Conservation (phyloP, 2,888 invertebrate genomes). For the Charanyca ferruginea region DNA sequence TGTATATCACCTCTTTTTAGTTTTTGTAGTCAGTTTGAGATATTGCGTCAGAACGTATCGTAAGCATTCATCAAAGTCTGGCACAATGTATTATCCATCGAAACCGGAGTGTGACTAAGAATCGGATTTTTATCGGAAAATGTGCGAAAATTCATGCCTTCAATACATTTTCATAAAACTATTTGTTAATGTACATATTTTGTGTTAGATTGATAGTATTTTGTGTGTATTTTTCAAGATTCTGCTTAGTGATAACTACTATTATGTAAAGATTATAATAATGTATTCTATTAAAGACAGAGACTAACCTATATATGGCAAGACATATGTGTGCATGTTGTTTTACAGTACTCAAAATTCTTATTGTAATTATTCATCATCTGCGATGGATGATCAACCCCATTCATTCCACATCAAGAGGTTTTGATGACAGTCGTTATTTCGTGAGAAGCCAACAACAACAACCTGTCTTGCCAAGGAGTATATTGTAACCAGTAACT, state of each 20-base stretch:
- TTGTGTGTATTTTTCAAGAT: background rate
- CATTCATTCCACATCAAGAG: too few relatives aligned
- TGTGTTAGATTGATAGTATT: slow-evolving; percentile 5
- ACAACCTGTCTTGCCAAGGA: too few relatives aligned
- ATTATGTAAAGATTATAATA: background rate
- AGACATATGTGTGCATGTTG: too few relatives aligned
- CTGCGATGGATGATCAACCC: too few relatives aligned
- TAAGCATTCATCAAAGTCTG: slow-evolving; percentile 52
- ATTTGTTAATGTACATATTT: slow-evolving; percentile 4
- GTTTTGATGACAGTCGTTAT: too few relatives aligned
- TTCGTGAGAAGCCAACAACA: too few relatives aligned
- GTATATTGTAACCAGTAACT: too few relatives aligned
- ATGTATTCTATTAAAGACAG: background rate
- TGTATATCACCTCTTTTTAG: slow-evolving; percentile 9
- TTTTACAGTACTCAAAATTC: too few relatives aligned
- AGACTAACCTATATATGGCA: too few relatives aligned
- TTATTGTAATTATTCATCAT: too few relatives aligned
- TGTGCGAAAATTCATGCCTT: slow-evolving; percentile 21
- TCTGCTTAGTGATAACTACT: background rate
- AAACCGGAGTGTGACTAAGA: slow-evolving; percentile 48
- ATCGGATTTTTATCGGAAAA: slow-evolving; percentile 31
- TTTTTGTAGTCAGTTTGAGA: slow-evolving; percentile 10
- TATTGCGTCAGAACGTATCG: slow-evolving; percentile 35
- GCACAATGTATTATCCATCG: slow-evolving; percentile 36
- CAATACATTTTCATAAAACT: slow-evolving; percentile 31